Conservation (phyloP, 2,888 invertebrate species). For the Listrodromus nycthemerus region DNA sequence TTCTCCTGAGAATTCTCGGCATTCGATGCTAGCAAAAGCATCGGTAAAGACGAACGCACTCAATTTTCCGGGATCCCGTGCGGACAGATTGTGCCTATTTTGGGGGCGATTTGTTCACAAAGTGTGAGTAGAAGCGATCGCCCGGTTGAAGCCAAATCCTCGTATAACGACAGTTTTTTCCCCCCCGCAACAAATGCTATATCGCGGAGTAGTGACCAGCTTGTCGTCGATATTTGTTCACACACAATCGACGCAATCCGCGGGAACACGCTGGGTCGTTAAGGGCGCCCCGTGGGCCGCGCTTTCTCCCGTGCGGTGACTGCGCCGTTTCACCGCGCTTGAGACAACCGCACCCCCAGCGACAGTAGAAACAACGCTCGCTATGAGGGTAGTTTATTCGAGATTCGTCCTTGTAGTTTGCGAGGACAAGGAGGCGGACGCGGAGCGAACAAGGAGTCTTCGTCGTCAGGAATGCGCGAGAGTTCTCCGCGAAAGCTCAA, state of each 20-base stretch:
- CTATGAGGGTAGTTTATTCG: conserved; percentile 59
- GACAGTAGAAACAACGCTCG: conserved; percentile 54
- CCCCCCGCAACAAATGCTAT: too few species aligned
- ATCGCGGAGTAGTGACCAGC: too few species aligned
- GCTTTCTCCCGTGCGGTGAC: neutral
- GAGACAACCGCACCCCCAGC: conserved; percentile 40
- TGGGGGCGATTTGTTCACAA: too few species aligned
- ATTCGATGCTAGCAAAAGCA: too few species aligned
- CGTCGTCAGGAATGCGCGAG: conserved; percentile 44
- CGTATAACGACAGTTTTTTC: too few species aligned
- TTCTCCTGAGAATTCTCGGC: too few species aligned
- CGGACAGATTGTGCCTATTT: too few species aligned
- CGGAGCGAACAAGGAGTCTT: conserved; percentile 37
- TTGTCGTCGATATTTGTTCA: neutral
- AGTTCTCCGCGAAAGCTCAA: conserved; percentile 49
- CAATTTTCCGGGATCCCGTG: too few species aligned
- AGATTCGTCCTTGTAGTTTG: conserved; percentile 50
- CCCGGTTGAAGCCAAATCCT: too few species aligned
- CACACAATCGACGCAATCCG: neutral
- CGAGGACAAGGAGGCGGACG: conserved; percentile 51
- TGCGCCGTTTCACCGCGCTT: conserved; percentile 44
- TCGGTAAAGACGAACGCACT: too few species aligned
- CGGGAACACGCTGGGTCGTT: neutral
- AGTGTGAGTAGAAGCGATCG: too few species aligned
- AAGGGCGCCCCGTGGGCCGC: too few species aligned